Evolutionary conservation across 1,140 invertebrate genomes (phyloP).

Genomic region (Aphaenogaster rudis): DNA sequence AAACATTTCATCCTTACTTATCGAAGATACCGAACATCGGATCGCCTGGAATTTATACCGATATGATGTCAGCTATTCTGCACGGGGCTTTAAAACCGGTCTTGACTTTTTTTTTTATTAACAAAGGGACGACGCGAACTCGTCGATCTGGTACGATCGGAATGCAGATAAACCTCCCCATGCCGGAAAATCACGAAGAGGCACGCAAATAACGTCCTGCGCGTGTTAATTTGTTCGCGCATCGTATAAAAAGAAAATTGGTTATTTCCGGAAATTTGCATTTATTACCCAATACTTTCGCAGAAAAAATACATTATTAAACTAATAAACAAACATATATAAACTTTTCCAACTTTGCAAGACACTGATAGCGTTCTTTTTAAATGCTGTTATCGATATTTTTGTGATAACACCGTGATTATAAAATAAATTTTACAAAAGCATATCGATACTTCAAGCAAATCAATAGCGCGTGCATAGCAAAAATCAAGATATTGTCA

Average conservation of each 20-base stretch:
- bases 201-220: neutral
- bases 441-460: neutral
- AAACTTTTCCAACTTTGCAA: neutral
- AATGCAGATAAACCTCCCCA: conserved; percentile 45
- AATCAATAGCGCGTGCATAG: neutral
- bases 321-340: neutral
- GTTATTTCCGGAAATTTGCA: neutral
- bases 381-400: neutral
- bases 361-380: neutral
- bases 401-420: neutral
- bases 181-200: neutral
- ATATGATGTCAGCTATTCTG: neutral
- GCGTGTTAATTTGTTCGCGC: neutral
- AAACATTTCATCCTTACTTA: neutral
- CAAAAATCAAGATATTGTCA: neutral
- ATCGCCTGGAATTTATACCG: neutral
- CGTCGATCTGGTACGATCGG: conserved; percentile 42
- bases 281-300: neutral
- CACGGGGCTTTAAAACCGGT: conserved; percentile 44
- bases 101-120: conserved; percentile 3
- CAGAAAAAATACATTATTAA: neutral
- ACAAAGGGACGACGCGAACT: conserved; percentile 9
- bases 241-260: conserved; percentile 30
- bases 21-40: neutral
- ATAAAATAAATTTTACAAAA: conserved; percentile 18